phyloP scores from a whole-genome alignment of 2,113 vertebrate genomes.

The Sturnira hondurensis region DNA sequence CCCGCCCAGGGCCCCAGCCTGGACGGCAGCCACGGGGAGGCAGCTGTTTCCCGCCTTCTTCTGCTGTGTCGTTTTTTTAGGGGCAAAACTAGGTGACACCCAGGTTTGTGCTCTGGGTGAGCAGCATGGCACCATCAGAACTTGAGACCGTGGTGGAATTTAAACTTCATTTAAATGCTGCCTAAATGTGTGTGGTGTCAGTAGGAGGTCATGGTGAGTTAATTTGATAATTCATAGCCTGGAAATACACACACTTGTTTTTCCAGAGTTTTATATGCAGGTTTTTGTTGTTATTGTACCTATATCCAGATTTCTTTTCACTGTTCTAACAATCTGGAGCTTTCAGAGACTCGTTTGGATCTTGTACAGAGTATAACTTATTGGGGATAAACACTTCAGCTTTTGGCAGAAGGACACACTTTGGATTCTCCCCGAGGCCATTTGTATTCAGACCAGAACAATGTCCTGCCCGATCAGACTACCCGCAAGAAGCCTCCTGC shows the following conservation, averaged over 20 bases:
- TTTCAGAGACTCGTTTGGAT: conserved; percentile 72
- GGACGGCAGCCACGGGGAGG: background rate
- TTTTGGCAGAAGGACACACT: conserved; percentile 64
- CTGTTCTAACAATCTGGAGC: conserved; percentile 76
- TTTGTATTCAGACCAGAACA: conserved; percentile 67
- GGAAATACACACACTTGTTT: conserved; percentile 65
- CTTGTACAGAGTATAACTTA: conserved; percentile 83
- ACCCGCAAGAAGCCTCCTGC: conserved; percentile 55
- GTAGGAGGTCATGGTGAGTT: conserved; percentile 46
- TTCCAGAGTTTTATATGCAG: conserved; percentile 73
- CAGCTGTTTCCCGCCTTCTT: background rate
- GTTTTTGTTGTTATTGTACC: conserved; percentile 67
- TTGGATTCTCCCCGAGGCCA: conserved; percentile 68
- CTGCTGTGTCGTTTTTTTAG: background rate
- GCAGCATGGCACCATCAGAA: conserved; percentile 40
- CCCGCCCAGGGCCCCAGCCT: conserved; percentile 3
- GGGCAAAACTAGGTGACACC: conserved; percentile 35
- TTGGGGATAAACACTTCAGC: conserved; percentile 73
- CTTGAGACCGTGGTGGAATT: conserved; percentile 59
- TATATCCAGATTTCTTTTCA: conserved; percentile 70
- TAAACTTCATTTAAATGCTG: conserved; percentile 33
- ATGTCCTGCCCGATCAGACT: background rate
- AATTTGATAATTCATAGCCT: conserved; percentile 62
- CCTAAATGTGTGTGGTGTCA: conserved; percentile 21
- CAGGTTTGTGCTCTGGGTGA: conserved; percentile 31